Evolutionary conservation across 2,888 invertebrate species (phyloP), one percentile per base, ranked within the genome.

Genomic region (Mamestra brassicae): DNA sequence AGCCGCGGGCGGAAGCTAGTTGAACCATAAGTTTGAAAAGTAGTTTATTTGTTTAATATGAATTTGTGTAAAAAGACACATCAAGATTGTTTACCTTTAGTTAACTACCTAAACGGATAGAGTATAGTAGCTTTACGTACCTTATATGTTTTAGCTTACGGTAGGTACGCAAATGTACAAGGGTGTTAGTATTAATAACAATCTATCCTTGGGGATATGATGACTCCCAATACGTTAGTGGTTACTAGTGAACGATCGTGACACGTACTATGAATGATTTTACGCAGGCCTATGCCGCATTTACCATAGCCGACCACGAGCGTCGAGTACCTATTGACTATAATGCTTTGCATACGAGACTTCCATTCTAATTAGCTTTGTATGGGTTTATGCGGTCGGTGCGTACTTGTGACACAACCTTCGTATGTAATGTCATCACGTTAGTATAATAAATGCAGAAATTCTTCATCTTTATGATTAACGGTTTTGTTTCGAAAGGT

Each of bases 291-390:
- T 89, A 89, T 86, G 84, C 86, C 82, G 72, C 87, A 84, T 90
- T 89, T 87, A 83, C 85, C 83, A 88, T 88, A 86, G 75, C n/a
- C 60, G 42, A 69, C 58, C 80, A 71, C 64, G 70, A 84, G 81
- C 81, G 84, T 86, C 83, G 81, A 85, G 85, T 78, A 69, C 74
- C 76, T 91, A 88, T 91, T 88, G 90, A 88, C 87, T 90, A 90
- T 92, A 85, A 85, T 85, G 89, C 86, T 82, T 89, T 87, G 85
- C 78, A 84, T 89, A 93, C 92, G 91, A 88, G 92, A 85, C 89
- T 84, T 88, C 92, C 93, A 95, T 95, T 92, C 86, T 93, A 95
- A 95, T 94, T 90, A 92, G 90, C 85, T 89, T 88, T 87, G 79
- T 89, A 90, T 88, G 88, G 90, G 85, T 85, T 89, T 91, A 90